A percentile compares a stretch with the other conserved stretches of the same genome.
Evolutionary conservation across 2,113 vertebrate genomes (phyloP).

Genomic region (Poeciliopsis occidentalis): DNA sequence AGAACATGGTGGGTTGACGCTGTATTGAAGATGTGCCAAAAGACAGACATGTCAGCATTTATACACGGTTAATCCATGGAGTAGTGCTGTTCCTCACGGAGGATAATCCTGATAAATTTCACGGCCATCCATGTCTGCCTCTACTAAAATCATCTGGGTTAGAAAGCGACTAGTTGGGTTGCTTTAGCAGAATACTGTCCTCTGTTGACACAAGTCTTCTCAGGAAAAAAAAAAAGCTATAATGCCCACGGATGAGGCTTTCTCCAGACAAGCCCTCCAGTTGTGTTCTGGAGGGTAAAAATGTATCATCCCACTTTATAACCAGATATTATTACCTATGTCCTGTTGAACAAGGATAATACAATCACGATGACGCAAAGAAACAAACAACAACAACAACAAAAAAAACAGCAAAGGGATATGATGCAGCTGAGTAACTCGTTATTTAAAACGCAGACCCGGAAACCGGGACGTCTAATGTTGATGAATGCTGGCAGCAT

Average conservation of each 20-base stretch:
- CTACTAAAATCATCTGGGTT: neutral
- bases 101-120: neutral
- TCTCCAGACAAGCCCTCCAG: neutral
- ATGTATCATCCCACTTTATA: neutral
- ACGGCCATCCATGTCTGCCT: neutral
- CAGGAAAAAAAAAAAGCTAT: no score
- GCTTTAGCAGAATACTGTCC: neutral
- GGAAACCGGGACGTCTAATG: neutral
- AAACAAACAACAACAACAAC: no score
- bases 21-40: constrained; percentile 7
- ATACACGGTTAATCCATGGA: neutral
- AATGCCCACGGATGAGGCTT: neutral
- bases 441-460: neutral
- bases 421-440: neutral
- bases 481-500: neutral
- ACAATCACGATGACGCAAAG: no score
- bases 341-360: neutral
- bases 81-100: neutral
- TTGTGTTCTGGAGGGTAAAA: neutral
- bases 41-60: neutral
- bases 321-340: neutral
- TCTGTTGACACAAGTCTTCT: neutral
- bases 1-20: constrained; percentile 7
- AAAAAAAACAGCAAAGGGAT: neutral
- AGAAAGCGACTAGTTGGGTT: neutral